phyloP scores from a whole-genome alignment of 2,888 invertebrate genomes.

The Caenorhabditis afra region DNA sequence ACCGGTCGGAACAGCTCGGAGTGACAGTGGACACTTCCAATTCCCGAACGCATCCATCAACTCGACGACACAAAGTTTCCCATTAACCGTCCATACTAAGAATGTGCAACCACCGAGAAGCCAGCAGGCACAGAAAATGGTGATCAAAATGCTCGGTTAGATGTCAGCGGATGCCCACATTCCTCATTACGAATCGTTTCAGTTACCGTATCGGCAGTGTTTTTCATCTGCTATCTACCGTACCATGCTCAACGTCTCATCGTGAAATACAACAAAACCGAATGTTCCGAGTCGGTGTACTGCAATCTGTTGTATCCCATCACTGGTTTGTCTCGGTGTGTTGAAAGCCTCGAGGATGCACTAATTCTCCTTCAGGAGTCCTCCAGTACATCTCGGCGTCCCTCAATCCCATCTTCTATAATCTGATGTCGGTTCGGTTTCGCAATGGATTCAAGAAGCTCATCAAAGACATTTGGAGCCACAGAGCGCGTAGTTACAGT shows the following conservation, averaged over 20 bases:
- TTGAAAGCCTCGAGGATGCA: background rate
- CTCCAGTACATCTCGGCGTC: constrained; percentile 79
- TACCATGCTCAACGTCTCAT: constrained; percentile 78
- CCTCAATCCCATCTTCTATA: constrained; percentile 79
- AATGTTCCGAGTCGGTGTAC: constrained; percentile 68
- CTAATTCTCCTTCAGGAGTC: constrained; percentile 52
- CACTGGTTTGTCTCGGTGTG: constrained; percentile 66
- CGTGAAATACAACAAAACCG: constrained; percentile 70
- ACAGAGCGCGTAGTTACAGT: constrained; percentile 63
- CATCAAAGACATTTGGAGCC: constrained; percentile 63
- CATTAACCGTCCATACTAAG: constrained; percentile 66
- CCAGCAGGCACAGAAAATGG: constrained; percentile 79
- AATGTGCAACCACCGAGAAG: constrained; percentile 70
- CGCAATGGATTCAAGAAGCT: constrained; percentile 74
- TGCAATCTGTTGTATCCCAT: constrained; percentile 77
- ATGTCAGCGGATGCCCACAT: background rate
- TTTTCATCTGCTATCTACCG: constrained; percentile 80
- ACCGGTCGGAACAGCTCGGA: constrained; percentile 66
- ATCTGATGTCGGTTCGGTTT: constrained; percentile 78
- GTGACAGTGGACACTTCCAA: constrained; percentile 62
- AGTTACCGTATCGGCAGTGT: constrained; percentile 77
- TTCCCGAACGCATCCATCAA: constrained; percentile 35
- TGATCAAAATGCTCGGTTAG: constrained; percentile 78
- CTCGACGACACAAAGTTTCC: constrained; percentile 39
- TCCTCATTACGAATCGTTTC: background rate